Evolutionary conservation across 2,797 vertebrate species (phyloP).

Genomic region (Zalophus californianus): DNA sequence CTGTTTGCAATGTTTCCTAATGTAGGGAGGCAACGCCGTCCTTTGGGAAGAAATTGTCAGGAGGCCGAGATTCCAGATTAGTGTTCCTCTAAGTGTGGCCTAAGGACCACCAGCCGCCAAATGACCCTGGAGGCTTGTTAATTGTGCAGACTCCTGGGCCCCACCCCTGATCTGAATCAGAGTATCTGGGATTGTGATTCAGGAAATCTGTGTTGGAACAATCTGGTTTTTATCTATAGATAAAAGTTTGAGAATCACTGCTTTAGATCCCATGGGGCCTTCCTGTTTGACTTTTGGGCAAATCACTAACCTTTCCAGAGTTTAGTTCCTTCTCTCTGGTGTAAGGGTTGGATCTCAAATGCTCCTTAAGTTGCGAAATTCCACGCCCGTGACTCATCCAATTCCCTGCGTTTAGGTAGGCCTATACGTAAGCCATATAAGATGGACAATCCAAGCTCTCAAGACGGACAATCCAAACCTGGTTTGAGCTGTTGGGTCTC

Average conservation of each 20-base stretch:
- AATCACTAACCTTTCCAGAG: slow-evolving; percentile 1
- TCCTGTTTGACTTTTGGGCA: slow-evolving; percentile 1
- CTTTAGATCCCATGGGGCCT: background rate
- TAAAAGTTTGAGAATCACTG: background rate
- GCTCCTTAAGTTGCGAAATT: slow-evolving; percentile 6
- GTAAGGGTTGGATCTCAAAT: background rate
- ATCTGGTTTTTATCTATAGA: background rate
- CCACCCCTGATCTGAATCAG: background rate
- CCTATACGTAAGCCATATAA: background rate
- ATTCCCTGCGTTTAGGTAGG: background rate
- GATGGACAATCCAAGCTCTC: background rate
- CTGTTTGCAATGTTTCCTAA: slow-evolving; percentile 35
- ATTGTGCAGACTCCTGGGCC: slow-evolving; percentile 25
- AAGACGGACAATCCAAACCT: background rate
- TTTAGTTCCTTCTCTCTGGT: background rate
- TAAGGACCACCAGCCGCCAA: slow-evolving; percentile 31
- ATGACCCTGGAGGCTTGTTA: background rate
- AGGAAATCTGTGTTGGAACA: background rate
- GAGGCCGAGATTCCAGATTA: slow-evolving; percentile 20
- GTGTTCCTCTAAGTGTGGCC: slow-evolving; percentile 26
- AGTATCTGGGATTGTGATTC: background rate
- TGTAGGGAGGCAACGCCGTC: background rate
- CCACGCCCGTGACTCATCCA: background rate
- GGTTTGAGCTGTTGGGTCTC: background rate
- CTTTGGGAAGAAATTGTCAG: slow-evolving; percentile 53